These are phyloP conservation scores for Lophochroa leadbeateri DNA, from an alignment of 2,113 vertebrate species.

Conservation along the genomic window DNA sequence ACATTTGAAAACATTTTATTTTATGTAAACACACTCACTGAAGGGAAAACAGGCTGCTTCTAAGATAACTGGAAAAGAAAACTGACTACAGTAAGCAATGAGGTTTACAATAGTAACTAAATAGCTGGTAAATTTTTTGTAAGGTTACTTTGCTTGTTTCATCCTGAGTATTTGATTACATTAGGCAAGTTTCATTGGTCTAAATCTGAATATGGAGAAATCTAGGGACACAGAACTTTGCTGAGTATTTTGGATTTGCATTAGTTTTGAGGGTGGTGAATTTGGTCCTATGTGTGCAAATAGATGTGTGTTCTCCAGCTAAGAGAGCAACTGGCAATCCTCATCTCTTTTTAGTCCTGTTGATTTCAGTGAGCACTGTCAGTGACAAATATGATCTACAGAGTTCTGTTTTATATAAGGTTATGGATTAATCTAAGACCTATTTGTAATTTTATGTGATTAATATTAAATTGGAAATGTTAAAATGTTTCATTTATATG, in stretches of 20 bases:
- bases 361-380: background rate
- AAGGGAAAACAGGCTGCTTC: background rate
- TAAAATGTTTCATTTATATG: background rate
- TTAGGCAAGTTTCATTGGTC: background rate
- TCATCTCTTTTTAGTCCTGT: background rate
- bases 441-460: background rate
- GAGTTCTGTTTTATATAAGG: background rate
- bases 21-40: background rate
- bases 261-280: background rate
- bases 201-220: background rate
- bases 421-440: background rate
- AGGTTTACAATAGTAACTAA: background rate
- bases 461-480: background rate
- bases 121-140: background rate
- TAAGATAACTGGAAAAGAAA: background rate
- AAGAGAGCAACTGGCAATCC: constrained; percentile 3
- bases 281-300: background rate
- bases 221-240: background rate
- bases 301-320: background rate
- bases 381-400: background rate
- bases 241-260: background rate
- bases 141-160: background rate
- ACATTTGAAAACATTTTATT: background rate
- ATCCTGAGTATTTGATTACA: background rate
- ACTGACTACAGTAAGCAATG: background rate